Conservation (phyloP, 2,113 vertebrate species). For the Phalacrocorax carbo region DNA sequence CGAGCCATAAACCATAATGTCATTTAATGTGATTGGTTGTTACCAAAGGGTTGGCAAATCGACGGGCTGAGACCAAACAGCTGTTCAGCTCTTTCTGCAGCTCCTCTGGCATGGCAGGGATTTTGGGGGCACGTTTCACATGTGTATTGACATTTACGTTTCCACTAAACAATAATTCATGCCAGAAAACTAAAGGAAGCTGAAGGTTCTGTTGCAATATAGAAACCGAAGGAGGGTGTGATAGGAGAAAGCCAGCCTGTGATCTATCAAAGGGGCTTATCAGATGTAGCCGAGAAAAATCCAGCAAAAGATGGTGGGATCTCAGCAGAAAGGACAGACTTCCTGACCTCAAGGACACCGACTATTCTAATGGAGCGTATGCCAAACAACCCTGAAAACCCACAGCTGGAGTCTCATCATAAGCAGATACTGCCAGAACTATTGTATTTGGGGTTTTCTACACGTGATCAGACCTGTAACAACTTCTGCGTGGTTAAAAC, state of each 20-base stretch:
- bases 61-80: neutral
- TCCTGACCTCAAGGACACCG: neutral
- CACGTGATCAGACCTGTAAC: neutral
- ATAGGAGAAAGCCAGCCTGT: neutral
- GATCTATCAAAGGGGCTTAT: neutral
- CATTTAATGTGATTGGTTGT: slow-evolving; percentile 48
- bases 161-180: neutral
- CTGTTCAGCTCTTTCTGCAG: neutral
- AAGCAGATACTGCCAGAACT: neutral
- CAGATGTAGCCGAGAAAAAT: neutral
- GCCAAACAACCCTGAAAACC: neutral
- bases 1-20: slow-evolving; percentile 38
- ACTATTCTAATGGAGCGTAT: neutral
- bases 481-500: neutral
- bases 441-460: neutral
- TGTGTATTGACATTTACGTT: neutral
- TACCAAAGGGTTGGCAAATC: neutral
- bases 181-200: neutral
- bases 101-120: neutral
- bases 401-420: neutral
- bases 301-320: neutral
- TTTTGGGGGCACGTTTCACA: neutral
- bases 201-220: neutral
- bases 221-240: neutral
- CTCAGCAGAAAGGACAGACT: neutral